Evolutionary conservation across 2,888 invertebrate genomes (phyloP).

Genomic region (Acanthosepion esculentum): DNA sequence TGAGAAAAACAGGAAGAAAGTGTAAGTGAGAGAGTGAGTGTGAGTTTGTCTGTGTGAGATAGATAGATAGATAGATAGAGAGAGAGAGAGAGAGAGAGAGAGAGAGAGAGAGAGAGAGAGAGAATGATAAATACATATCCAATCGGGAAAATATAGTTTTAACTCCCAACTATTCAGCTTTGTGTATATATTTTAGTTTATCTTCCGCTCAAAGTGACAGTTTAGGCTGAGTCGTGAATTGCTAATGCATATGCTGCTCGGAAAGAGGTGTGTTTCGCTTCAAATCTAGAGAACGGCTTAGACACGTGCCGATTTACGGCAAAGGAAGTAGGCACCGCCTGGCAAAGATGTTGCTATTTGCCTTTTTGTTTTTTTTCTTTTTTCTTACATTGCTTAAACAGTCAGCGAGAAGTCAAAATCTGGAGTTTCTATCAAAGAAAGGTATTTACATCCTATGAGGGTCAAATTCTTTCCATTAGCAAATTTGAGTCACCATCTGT

Average conservation of each 20-base stretch:
- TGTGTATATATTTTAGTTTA: background rate
- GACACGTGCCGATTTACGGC: constrained; percentile 11
- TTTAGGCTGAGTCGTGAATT: background rate
- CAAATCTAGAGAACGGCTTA: background rate
- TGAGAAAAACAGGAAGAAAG: too few species aligned
- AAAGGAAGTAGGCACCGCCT: background rate
- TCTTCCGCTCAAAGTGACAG: background rate
- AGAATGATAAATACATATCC: background rate
- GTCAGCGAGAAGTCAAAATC: background rate
- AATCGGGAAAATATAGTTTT: background rate
- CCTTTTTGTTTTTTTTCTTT: background rate
- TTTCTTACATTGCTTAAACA: background rate
- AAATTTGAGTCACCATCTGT: background rate
- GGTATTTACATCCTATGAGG: background rate
- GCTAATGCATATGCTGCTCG: background rate
- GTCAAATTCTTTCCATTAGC: background rate
- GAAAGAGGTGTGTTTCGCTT: background rate
- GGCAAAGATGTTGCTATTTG: background rate
- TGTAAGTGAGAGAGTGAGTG: too few species aligned
- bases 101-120: background rate
- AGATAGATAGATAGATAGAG: background rate
- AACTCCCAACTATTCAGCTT: background rate
- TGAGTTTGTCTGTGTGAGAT: too few species aligned
- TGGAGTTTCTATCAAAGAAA: background rate
- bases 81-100: too few species aligned